These are phyloP conservation scores for Notolepis coatsorum DNA, from an alignment of 2,797 vertebrate genomes.

Conservation along the genomic window DNA sequence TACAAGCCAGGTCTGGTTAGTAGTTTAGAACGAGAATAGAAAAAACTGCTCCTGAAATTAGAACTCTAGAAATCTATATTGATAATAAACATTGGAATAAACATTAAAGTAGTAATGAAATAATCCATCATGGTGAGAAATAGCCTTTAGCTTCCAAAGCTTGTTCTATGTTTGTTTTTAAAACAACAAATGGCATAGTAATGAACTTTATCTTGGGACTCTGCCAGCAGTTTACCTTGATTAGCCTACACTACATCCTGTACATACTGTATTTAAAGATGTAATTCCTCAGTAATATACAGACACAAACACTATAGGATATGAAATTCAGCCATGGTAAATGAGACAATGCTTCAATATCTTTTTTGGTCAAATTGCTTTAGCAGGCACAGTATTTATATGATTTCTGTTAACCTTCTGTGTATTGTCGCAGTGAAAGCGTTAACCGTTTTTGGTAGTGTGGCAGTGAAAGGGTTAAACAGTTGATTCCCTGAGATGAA, in stretches of 20 bases:
- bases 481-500: too few species aligned
- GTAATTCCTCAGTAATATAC: too few species aligned
- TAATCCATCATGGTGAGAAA: slow-evolving; percentile 54
- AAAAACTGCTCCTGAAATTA: slow-evolving; percentile 10
- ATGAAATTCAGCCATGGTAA: too few species aligned
- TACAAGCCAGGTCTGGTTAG: too few species aligned
- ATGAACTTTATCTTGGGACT: slow-evolving; percentile 27
- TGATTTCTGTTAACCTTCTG: not conserved
- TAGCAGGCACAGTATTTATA: not conserved
- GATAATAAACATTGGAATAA: slow-evolving; percentile 29
- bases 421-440: too few species aligned
- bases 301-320: too few species aligned
- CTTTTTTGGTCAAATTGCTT: too few species aligned
- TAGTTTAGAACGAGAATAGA: not conserved
- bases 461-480: too few species aligned
- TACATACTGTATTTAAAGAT: not conserved
- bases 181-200: slow-evolving; percentile 23
- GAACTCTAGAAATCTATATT: slow-evolving; percentile 7
- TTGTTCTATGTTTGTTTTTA: slow-evolving; percentile 27
- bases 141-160: slow-evolving; percentile 16
- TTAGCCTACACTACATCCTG: not conserved
- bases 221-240: not conserved
- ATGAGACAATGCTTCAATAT: too few species aligned
- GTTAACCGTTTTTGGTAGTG: too few species aligned
- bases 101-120: slow-evolving; percentile 51